Base-by-base conservation (phyloP, 2,797 vertebrate species). In the Phoeniculus purpureus region DNA sequence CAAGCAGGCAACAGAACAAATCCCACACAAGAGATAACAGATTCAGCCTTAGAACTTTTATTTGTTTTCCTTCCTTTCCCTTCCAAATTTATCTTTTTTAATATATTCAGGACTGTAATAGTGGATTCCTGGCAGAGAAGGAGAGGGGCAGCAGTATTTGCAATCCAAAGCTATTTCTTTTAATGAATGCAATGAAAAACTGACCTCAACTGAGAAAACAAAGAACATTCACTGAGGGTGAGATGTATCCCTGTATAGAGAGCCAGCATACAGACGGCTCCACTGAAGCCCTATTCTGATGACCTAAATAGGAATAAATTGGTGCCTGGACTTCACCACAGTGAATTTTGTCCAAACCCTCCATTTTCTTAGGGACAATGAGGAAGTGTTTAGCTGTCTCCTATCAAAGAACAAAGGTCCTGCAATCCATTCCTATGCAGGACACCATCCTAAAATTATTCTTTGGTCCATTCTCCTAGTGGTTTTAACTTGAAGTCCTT, bases 221-320 rank as follows among this genome's bases (percentile, higher is more conserved):
- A 95, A 95, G 88, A 93, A 84, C 88, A 94, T 95, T 94, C 94
- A 94, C 91, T 66, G 59, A 81, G 75, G 59, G 90, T 93, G 88
- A 96, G 95, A 95, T 81, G 83, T 59, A 91, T 87, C 81, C 85
- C 86, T 77, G 78, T 66, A 52, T 7, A 94, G 47, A 93, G 48
- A 92, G 93, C 90, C 90, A 94, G 88, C 78, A 85, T 1, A 82
- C 55, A 85, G 75, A 56, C 59, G 78, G 74, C 58, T 74, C 75
- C 79, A 66, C 85, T 87, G 58, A 92, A 95, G 81, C 59, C 52
- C 86, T 87, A 64, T 76, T 95, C 76, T 12, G 9, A 94, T 93
- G 94, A 94, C 88, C 93, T 94, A 94, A 93, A 94, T 95, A 93
- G 91, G 94, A 95, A 94, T 93, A 91, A 95, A 89, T 60, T 29